phyloP scores from a whole-genome alignment of 2,888 invertebrate genomes.

The Eudasyphora cyanicolor region DNA sequence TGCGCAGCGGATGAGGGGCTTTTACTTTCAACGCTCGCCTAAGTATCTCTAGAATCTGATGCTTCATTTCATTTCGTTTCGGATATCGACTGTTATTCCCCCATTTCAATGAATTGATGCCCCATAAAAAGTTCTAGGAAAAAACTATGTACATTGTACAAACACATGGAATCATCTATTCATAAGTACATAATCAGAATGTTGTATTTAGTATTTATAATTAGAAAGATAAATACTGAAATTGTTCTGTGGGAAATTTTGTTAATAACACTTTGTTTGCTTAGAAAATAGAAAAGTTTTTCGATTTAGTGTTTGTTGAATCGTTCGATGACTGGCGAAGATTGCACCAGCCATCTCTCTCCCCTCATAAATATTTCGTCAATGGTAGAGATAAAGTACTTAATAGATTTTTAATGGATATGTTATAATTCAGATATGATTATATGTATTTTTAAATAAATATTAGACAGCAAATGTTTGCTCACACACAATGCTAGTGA shows the following conservation, averaged over 20 bases:
- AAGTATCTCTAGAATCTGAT: constrained; percentile 27
- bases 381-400: constrained; percentile 36
- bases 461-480: too few relatives aligned
- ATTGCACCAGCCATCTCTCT: too few relatives aligned
- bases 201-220: not conserved
- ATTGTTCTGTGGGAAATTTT: not conserved
- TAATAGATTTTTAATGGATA: constrained; percentile 22
- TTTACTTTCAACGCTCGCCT: not conserved
- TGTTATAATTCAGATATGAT: too few relatives aligned
- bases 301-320: not conserved
- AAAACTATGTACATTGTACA: too few relatives aligned
- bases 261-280: not conserved
- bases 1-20: not conserved
- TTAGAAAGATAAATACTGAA: not conserved
- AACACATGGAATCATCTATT: not conserved
- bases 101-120: not conserved
- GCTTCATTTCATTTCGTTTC: constrained; percentile 39
- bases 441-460: too few relatives aligned
- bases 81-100: not conserved
- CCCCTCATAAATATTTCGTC: constrained; percentile 28
- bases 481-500: too few relatives aligned
- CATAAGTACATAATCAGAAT: not conserved
- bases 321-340: too few relatives aligned
- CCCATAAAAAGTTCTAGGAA: not conserved
- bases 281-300: not conserved